Base-by-base conservation (phyloP, 2,797 vertebrate genomes). In the Syngnathus acus region DNA sequence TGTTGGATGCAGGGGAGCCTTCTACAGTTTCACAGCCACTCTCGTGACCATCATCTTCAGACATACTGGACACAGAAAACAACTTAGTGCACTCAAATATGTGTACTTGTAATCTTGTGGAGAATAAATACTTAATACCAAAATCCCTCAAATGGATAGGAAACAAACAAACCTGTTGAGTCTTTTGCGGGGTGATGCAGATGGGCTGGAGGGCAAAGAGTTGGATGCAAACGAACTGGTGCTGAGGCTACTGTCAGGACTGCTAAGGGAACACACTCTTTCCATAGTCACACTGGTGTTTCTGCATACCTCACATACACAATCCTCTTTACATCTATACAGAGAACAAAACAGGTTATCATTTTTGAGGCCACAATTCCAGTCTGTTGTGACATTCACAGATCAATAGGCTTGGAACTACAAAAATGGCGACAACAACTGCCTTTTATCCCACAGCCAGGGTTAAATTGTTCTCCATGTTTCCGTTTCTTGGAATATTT, bases 181-280 rank as follows among this genome's bases (percentile, higher is more conserved):
- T 85, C 95, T 93, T 85, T 97, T 98, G 91, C 95, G 94, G 0
- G 87, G 88, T 0, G 88, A 89, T 42, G 90, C 92, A 5, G 94
- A 96, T 0, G 97, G 97, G 86, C 95, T 99, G 75, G 95, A 98
- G 67, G 93, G 94, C 21, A 89, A 90, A 0, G 96, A 98, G 72
- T 90, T 84, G 9, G 92, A 92, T 64, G 90, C 82, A 5, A 89
- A 92, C 23, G 95, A 98, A 77, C 95, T 95, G 65, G 95, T 96
- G 82, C 97, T 98, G 79, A 99, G 88, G 48, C 95, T 97, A 88
- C 97, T 98, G 48, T 98, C 96, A 0, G 97, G 96, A 74, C 97
- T 99, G 86, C 96, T 99, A 58, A 99, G 88, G 4, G 96, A 98
- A 81, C 97, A 99, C 71, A 96, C 95, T 0, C 95, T 92, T 75